Evolutionary conservation across 2,113 vertebrate species (phyloP).

Genomic region (Clarias batrachus): DNA sequence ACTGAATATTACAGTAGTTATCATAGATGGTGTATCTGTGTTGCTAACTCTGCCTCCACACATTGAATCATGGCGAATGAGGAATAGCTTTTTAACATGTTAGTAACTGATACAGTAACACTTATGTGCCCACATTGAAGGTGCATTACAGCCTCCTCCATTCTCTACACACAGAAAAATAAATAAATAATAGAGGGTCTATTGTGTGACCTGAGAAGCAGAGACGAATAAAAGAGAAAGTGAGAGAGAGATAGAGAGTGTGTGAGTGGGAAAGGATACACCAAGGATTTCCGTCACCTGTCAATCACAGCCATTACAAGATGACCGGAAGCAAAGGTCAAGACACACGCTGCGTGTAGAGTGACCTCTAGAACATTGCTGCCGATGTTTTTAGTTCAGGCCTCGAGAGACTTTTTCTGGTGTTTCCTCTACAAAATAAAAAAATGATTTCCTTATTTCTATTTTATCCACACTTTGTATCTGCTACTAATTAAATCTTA

Average conservation of each 20-base stretch:
- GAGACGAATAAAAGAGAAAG: not conserved
- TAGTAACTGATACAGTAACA: not conserved
- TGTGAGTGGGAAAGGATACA: not conserved
- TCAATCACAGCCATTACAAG: not conserved
- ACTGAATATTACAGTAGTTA: constrained; percentile 1
- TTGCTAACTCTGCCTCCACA: constrained; percentile 8
- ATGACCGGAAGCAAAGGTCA: not conserved
- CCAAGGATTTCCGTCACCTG: not conserved
- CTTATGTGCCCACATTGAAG: not conserved
- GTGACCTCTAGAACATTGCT: not conserved
- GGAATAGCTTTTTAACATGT: not conserved
- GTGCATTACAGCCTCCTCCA: not conserved
- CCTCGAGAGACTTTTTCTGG: not conserved
- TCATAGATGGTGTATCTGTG: not conserved
- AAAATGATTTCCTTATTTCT: not conserved
- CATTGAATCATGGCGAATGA: constrained; percentile 22
- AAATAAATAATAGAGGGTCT: not conserved
- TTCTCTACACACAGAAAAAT: not conserved
- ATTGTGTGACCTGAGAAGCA: not conserved
- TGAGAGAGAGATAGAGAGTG: too few species aligned
- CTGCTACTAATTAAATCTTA: not conserved
- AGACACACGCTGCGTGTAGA: not conserved
- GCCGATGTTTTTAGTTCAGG: not conserved
- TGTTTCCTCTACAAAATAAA: not conserved
- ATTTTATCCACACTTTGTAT: not conserved